These are phyloP conservation scores for Morpho achilles DNA, from an alignment of 2,888 invertebrate species.

Conservation along the genomic window DNA sequence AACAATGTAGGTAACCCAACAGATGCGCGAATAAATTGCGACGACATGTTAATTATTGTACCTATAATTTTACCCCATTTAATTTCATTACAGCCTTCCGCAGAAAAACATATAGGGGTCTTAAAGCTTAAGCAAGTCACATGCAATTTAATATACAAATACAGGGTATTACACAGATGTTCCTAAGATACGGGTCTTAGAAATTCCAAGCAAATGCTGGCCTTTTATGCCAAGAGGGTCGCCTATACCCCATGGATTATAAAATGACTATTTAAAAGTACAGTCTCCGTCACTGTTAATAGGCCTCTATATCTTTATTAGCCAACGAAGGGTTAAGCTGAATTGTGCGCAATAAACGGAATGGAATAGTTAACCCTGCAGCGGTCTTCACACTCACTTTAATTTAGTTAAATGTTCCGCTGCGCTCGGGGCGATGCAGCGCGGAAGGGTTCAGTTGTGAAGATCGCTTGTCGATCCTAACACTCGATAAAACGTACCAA, in stretches of 20 bases:
- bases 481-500: conserved; percentile 15
- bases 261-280: conserved; percentile 52
- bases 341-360: conserved; percentile 75
- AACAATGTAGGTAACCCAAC: neutral
- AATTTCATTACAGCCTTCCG: conserved; percentile 1
- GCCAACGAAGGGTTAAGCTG: conserved; percentile 65
- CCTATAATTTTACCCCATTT: conserved; percentile 11
- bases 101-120: conserved; percentile 21
- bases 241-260: conserved; percentile 23
- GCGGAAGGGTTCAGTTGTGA: conserved; percentile 66
- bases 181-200: conserved; percentile 35
- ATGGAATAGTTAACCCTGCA: conserved; percentile 78
- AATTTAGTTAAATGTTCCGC: conserved; percentile 77
- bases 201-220: conserved; percentile 35
- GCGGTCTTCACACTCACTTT: conserved; percentile 77
- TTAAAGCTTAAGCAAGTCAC: conserved; percentile 19
- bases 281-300: conserved; percentile 53
- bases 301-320: conserved; percentile 74
- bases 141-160: conserved; percentile 9
- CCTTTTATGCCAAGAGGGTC: conserved; percentile 13
- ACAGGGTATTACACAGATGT: conserved; percentile 21
- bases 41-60: conserved; percentile 13
- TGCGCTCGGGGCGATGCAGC: conserved; percentile 65
- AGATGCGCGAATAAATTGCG: conserved; percentile 15
- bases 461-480: conserved; percentile 34